Conservation (phyloP, 2,797 vertebrate genomes). For the Alcedo quadribrachys region DNA sequence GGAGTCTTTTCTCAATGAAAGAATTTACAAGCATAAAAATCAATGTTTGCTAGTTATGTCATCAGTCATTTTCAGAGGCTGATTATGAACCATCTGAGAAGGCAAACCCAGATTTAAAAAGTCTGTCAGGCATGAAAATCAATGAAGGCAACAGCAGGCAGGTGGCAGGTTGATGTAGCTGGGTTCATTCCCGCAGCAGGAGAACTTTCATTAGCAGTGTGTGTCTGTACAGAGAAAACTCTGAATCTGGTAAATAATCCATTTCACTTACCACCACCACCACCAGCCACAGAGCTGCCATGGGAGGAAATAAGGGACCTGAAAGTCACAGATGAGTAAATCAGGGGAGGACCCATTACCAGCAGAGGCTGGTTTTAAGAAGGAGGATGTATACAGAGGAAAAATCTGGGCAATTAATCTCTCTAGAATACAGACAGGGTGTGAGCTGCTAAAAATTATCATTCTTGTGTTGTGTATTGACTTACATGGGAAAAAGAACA, state of each 20-base stretch:
- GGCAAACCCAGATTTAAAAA: neutral
- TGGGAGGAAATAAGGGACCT: neutral
- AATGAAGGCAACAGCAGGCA: neutral
- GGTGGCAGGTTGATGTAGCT: neutral
- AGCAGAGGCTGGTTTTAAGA: neutral
- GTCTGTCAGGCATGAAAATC: neutral
- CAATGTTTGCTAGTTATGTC: neutral
- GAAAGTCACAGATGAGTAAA: neutral
- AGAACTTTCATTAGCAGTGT: neutral
- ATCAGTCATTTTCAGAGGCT: neutral
- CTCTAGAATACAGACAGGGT: neutral
- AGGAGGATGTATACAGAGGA: neutral
- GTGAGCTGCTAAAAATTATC: neutral
- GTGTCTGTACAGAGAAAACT: neutral
- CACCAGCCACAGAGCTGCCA: too few species aligned
- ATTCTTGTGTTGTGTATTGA: rapidly evolving
- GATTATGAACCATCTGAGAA: neutral
- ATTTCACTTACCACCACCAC: neutral
- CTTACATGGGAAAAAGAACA: neutral
- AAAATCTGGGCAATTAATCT: neutral
- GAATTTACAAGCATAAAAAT: too few species aligned
- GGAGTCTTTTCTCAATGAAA: too few species aligned
- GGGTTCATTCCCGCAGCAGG: neutral
- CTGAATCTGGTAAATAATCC: neutral
- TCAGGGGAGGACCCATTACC: rapidly evolving